Evolutionary conservation across 2,888 invertebrate genomes (phyloP).

Genomic region (Pyrocoelia pectoralis): DNA sequence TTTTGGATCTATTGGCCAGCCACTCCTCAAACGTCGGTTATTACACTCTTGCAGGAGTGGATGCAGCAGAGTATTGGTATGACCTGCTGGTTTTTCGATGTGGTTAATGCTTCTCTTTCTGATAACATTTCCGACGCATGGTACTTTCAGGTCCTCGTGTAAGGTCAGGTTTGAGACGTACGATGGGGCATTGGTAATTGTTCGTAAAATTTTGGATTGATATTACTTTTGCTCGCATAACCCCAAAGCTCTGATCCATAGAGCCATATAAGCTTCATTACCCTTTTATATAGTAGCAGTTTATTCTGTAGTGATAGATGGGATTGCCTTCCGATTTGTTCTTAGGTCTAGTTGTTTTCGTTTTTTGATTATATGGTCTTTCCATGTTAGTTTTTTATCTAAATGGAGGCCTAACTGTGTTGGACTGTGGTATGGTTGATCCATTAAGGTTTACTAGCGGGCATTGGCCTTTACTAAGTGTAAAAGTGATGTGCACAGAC

Average conservation of each 20-base stretch:
- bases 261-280: constrained; percentile 3
- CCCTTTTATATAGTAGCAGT: constrained; percentile 4
- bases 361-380: too few relatives aligned
- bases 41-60: constrained; percentile 6
- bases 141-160: too few relatives aligned
- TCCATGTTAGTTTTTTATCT: neutral
- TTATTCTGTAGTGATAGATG: too few relatives aligned
- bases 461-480: neutral
- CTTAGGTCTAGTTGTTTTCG: too few relatives aligned
- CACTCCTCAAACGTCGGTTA: neutral
- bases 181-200: neutral
- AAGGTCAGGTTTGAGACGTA: too few relatives aligned
- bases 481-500: neutral
- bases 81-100: neutral
- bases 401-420: neutral
- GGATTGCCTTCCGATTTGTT: too few relatives aligned
- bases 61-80: constrained; percentile 1
- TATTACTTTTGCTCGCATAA: neutral
- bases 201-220: constrained; percentile 9
- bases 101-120: neutral
- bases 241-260: constrained; percentile 2
- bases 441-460: neutral
- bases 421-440: neutral
- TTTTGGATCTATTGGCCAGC: too few relatives aligned
- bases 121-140: neutral